phyloP scores from a whole-genome alignment of 30 jellyfish, hydroid and myxozoan genomes.

The Chrysaora quinquecirrha region DNA sequence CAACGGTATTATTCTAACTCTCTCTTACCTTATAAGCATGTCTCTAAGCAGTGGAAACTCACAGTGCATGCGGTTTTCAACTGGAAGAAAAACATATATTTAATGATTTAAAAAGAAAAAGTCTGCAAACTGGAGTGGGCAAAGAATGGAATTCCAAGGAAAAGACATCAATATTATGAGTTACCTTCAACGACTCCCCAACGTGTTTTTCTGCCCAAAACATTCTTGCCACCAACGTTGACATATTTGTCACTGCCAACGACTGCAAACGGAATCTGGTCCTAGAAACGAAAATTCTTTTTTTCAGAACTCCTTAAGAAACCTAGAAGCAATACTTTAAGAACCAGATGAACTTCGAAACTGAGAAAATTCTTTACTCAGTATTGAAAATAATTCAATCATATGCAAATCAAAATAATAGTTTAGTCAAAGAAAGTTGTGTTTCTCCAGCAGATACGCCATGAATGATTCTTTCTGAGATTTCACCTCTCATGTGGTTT shows the following conservation, averaged over 20 bases:
- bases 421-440: no score
- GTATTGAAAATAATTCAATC: no score
- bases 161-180: no score
- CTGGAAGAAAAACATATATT: constrained; percentile 22
- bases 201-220: constrained; percentile 93
- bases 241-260: constrained; percentile 97
- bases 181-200: constrained; percentile 99
- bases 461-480: no score
- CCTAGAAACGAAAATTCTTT: constrained; percentile 77
- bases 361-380: not conserved
- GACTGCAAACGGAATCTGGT: constrained; percentile 97
- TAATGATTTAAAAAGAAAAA: not conserved
- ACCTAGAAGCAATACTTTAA: not conserved
- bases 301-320: no score
- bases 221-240: constrained; percentile 96
- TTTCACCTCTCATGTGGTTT: no score
- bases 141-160: not conserved
- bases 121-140: no score
- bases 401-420: no score
- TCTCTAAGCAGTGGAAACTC: constrained; percentile 95
- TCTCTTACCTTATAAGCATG: constrained; percentile 95
- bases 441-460: no score
- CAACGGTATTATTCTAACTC: no score
- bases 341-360: no score
- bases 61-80: constrained; percentile 96